Conservation (phyloP, 2,888 invertebrate species). For the Fissipunctia ypsillon region DNA sequence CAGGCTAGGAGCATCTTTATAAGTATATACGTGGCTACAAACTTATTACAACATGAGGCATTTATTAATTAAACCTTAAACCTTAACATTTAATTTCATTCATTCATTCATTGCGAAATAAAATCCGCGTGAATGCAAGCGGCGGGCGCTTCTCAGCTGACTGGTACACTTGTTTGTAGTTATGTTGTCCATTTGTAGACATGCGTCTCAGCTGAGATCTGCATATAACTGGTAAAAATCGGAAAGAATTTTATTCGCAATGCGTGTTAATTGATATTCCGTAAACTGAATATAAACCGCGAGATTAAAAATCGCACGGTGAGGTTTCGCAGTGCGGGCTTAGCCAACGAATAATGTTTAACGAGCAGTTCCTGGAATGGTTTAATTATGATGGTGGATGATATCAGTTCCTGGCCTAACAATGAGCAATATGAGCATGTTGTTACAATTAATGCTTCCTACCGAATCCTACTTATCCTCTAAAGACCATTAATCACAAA, state of each 20-base stretch:
- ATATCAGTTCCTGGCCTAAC: conserved; percentile 14
- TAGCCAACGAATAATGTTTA: conserved; percentile 16
- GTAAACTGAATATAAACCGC: background rate
- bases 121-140: background rate
- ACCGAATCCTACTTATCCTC: conserved; percentile 34
- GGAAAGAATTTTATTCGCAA: too few species aligned
- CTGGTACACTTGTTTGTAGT: background rate
- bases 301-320: background rate
- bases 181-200: background rate
- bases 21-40: too few species aligned
- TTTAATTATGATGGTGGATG: conserved; percentile 26
- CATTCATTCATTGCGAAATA: background rate
- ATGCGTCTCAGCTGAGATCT: background rate
- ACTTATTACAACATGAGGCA: too few species aligned
- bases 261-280: background rate
- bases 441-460: conserved; percentile 37
- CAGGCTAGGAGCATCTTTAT: too few species aligned
- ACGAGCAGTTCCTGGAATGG: conserved; percentile 8
- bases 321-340: background rate
- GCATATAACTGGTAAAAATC: background rate
- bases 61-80: too few species aligned
- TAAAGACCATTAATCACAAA: conserved; percentile 42
- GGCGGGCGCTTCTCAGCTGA: background rate
- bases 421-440: conserved; percentile 30
- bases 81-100: too few species aligned